A percentile compares a stretch with the other conserved stretches of the same genome.
Evolutionary conservation across 2,888 invertebrate genomes (phyloP).

Genomic region (Ochropleura leucogaster): DNA sequence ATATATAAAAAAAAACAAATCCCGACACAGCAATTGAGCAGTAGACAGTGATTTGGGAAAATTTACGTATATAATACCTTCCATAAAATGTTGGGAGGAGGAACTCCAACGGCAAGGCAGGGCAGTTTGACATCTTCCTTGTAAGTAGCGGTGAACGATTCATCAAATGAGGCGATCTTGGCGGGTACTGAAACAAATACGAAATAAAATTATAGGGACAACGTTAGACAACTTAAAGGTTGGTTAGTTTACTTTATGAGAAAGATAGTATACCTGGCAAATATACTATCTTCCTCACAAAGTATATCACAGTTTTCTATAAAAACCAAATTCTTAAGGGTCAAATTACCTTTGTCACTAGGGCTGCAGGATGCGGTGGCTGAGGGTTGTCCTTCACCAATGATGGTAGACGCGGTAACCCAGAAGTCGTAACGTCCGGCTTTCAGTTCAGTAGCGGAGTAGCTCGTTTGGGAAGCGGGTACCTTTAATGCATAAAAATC

Average conservation of each 20-base stretch:
- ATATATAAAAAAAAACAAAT: not conserved
- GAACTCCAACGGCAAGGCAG: constrained; percentile 97
- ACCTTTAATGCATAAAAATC: constrained; percentile 78
- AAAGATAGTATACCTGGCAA: too few relatives aligned
- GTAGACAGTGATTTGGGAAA: not conserved
- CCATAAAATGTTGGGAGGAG: constrained; percentile 97
- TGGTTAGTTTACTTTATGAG: too few relatives aligned
- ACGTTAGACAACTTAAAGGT: not conserved
- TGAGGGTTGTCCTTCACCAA: constrained; percentile 98
- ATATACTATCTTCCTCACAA: not conserved
- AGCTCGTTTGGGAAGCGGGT: constrained; percentile 96
- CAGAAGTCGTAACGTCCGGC: constrained; percentile 97
- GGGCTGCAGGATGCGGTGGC: constrained; percentile 96
- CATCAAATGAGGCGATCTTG: constrained; percentile 98
- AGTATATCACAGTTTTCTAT: not conserved
- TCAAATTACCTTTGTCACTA: constrained; percentile 92
- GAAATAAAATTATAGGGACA: not conserved
- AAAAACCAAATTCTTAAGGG: not conserved
- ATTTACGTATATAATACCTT: constrained; percentile 87
- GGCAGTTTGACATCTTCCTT: constrained; percentile 97
- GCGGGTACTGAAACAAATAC: constrained; percentile 93
- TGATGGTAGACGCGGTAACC: constrained; percentile 98
- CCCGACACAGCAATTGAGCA: not conserved
- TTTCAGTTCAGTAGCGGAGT: constrained; percentile 96
- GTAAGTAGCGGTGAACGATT: constrained; percentile 97